Evolutionary conservation across 1,140 invertebrate species (phyloP).

Genomic region (Lasaia peninsularis): DNA sequence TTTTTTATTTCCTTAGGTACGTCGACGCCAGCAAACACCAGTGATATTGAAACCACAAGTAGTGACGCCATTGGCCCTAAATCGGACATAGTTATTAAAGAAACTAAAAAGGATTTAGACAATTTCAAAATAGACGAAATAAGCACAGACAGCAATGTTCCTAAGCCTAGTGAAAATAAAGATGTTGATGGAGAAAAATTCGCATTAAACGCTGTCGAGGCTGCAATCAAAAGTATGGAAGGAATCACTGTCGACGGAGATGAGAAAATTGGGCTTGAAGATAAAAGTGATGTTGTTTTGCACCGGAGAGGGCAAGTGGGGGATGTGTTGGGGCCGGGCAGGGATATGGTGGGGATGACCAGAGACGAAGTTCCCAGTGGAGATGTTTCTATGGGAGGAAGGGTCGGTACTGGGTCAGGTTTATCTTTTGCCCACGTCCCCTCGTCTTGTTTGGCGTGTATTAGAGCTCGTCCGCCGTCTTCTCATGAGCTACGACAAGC

Average conservation of each 20-base stretch:
- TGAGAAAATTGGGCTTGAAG: background rate
- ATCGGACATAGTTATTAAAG: background rate
- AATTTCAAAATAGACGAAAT: background rate
- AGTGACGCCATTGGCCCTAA: background rate
- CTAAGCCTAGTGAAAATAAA: background rate
- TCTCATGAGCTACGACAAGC: constrained; percentile 67
- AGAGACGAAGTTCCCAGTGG: constrained; percentile 1
- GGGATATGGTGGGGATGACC: background rate
- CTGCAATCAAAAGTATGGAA: constrained; percentile 14
- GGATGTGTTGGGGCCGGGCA: background rate
- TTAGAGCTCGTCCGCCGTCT: constrained; percentile 54
- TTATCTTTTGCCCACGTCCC: constrained; percentile 35
- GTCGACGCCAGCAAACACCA: constrained; percentile 1
- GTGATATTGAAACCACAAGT: background rate
- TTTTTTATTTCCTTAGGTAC: background rate
- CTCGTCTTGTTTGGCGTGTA: constrained; percentile 58
- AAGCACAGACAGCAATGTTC: background rate
- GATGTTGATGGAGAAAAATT: background rate
- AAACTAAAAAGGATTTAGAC: background rate
- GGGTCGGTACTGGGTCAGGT: background rate
- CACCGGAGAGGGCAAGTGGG: background rate
- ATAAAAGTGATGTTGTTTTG: constrained; percentile 4
- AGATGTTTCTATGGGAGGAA: constrained; percentile 27
- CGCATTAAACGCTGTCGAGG: background rate
- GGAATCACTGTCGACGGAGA: background rate